These are phyloP conservation scores for Troides oblongomaculatus DNA, from an alignment of 2,888 invertebrate species.

Conservation along the genomic window DNA sequence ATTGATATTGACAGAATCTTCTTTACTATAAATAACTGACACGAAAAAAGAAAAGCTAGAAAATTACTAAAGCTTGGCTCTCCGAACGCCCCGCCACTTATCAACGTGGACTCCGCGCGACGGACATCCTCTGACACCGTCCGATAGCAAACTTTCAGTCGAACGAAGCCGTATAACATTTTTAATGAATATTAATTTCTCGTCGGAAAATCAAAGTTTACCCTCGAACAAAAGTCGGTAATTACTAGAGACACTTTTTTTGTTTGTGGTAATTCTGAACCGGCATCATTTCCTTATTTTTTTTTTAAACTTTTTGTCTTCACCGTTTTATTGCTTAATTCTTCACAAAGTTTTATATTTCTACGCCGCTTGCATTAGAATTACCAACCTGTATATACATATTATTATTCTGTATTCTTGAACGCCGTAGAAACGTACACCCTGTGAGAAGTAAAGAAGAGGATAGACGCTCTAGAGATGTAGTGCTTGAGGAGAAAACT, in stretches of 20 bases:
- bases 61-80: constrained; percentile 17
- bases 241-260: constrained; percentile 62
- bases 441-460: no score
- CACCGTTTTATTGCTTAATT: constrained; percentile 9
- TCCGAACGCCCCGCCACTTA: constrained; percentile 9
- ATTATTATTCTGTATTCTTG: no score
- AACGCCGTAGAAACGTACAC: no score
- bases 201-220: constrained; percentile 75
- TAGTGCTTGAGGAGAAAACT: no score
- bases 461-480: no score
- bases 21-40: no score
- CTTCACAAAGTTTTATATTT: constrained; percentile 2
- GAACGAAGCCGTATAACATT: constrained; percentile 73
- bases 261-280: constrained; percentile 43
- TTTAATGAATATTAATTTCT: constrained; percentile 79
- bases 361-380: not conserved
- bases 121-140: constrained; percentile 40
- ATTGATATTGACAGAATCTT: no score
- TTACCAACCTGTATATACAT: no score
- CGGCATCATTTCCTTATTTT: constrained; percentile 36
- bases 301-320: constrained; percentile 4
- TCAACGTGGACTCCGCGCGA: constrained; percentile 27
- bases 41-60: not conserved
- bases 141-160: constrained; percentile 76
- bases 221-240: constrained; percentile 65